Evolutionary conservation across 2,113 vertebrate species (phyloP), one percentile per base, ranked within the genome.

Genomic region (Cebus imitator): DNA sequence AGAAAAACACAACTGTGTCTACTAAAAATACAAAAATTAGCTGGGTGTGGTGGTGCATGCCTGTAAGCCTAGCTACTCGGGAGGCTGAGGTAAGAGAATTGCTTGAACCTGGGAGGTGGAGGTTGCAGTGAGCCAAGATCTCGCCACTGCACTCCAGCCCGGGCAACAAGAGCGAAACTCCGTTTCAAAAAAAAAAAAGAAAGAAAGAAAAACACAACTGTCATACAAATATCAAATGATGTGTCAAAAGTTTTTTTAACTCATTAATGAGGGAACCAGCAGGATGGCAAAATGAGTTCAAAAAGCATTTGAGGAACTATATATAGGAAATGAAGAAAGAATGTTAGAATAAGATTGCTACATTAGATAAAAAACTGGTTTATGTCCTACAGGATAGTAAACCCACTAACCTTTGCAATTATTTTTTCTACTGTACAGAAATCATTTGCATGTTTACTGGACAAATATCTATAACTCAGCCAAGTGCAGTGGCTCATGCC

Each of bases 361-460:
- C 21, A 13, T 85, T 87, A 91, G 27, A 37, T 52, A 45, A 58
- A 86, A 81, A 92, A 89, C 18, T 87, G 64, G 17, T 66, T 68
- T 40, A 52, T 75, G 23, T 79, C 58, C 68, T 90, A 5, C 5
- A n/a, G 72, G 66, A 93, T 58, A 80, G 23, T 66, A 75, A 87
- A 91, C 50, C 35, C n/a, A 75, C 48, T 32, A 80, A 80, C 25
- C 55, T 61, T 75, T 76, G 66, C 35, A 58, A 48, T 91, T 87
- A 76, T 85, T 43, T 94, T 92, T 75, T 66, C 25, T 87, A 43
- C 23, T 52, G 45, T 17, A 81, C 14, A 76, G 37, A 89, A 90
- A 55, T 43, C 76, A 79, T n/a, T 93, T 93, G 37, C 30, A 84
- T 96, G 73, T 97, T 18, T 68, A 37, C 37, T 76, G 10, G 76